Percentiles rank a stretch among this genome's conserved stretches.
Conservation (phyloP, 2,113 vertebrate genomes). For the Callithrix jacchus region DNA sequence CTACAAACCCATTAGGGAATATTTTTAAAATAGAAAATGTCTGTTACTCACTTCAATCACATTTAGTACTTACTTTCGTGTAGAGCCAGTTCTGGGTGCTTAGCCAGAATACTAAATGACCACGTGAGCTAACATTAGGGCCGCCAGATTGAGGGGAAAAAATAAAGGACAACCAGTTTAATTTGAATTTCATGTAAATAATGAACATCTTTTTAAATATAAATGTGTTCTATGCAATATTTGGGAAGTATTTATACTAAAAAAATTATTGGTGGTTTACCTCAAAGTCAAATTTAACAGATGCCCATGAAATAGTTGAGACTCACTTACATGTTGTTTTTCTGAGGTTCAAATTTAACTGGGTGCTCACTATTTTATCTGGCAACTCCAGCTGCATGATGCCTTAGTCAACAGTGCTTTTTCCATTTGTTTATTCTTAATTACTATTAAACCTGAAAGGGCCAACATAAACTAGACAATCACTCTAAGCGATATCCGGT, state of each 20-base stretch:
- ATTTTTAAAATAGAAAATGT: background rate
- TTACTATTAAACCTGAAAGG: conserved; percentile 28
- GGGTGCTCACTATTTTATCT: background rate
- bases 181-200: conserved; percentile 20
- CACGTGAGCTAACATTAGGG: background rate
- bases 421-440: conserved; percentile 26
- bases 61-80: background rate
- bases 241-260: background rate
- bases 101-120: background rate
- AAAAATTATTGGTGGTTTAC: conserved; percentile 6
- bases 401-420: background rate
- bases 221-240: background rate
- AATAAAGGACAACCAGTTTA: background rate
- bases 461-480: conserved; percentile 24
- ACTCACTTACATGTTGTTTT: background rate
- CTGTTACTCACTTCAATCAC: background rate
- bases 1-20: background rate
- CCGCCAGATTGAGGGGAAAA: background rate
- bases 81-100: background rate
- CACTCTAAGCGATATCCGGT: background rate
- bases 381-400: background rate
- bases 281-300: conserved; percentile 2
- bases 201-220: background rate
- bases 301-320: background rate
- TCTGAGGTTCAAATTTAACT: background rate